Conservation (phyloP, 2,888 invertebrate genomes). For the Pollenia griseotomentosa region DNA sequence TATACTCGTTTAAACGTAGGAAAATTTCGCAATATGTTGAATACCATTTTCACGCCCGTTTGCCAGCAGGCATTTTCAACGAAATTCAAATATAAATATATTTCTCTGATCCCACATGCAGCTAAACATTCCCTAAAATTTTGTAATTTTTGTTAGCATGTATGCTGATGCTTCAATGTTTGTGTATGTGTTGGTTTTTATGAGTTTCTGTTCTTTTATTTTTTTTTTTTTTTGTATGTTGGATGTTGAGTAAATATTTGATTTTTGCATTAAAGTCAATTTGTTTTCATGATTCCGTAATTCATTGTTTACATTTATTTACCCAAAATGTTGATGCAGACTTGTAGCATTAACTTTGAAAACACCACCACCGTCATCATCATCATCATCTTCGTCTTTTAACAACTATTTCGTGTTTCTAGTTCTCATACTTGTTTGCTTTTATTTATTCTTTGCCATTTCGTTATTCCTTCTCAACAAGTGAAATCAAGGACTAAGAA, state of each 20-base stretch:
- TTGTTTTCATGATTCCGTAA: conserved; percentile 84
- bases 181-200: conserved; percentile 6
- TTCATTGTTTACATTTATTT: conserved; percentile 82
- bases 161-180: not conserved
- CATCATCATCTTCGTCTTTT: not conserved
- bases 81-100: conserved; percentile 33
- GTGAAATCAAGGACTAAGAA: conserved; percentile 44
- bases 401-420: conserved; percentile 43
- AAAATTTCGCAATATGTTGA: conserved; percentile 58
- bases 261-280: conserved; percentile 84
- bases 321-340: conserved; percentile 69
- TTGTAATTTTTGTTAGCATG: conserved; percentile 44
- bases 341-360: conserved; percentile 61
- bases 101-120: conserved; percentile 8
- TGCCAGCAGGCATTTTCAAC: conserved; percentile 59
- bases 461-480: conserved; percentile 63
- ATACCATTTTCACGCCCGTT: conserved; percentile 64
- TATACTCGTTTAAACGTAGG: not conserved
- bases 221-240: conserved; percentile 60
- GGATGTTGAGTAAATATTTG: conserved; percentile 83
- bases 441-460: conserved; percentile 40
- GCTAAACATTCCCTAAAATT: conserved; percentile 18
- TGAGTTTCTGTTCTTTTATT: conserved; percentile 21
- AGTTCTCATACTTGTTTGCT: conserved; percentile 42
- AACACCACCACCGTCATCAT: conserved; percentile 17